A percentile compares a stretch with the other conserved stretches of the same genome.
phyloP scores from a whole-genome alignment of 2,797 vertebrate genomes.

The Garrulus glandarius region DNA sequence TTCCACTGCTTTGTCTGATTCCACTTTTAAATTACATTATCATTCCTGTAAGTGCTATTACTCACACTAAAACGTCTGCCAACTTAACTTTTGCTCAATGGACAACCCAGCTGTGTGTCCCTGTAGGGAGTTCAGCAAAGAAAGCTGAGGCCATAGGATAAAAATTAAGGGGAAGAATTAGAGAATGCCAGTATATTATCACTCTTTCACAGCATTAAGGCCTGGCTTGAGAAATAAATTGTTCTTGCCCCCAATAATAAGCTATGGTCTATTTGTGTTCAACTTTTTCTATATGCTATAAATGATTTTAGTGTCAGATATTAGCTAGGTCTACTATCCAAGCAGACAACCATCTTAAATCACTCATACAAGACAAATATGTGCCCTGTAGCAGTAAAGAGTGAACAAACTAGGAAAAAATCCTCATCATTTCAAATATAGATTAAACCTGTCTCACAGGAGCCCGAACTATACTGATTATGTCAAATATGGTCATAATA shows the following conservation, averaged over 20 bases:
- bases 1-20: neutral
- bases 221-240: neutral
- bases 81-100: neutral
- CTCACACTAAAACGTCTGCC: neutral
- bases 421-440: neutral
- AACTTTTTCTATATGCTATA: neutral
- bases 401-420: neutral
- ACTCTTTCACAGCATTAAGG: neutral
- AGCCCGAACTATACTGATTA: neutral
- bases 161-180: neutral
- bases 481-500: neutral
- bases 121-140: neutral
- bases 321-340: constrained; percentile 12
- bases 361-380: constrained; percentile 7
- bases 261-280: neutral
- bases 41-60: neutral
- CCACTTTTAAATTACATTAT: neutral
- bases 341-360: constrained; percentile 51
- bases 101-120: neutral
- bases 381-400: neutral
- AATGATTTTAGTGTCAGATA: constrained; percentile 37
- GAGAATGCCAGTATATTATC: neutral
- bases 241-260: neutral
- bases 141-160: neutral
- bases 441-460: neutral